Evolutionary conservation across 2,888 invertebrate species (phyloP).

Genomic region (Campoplex capitator): DNA sequence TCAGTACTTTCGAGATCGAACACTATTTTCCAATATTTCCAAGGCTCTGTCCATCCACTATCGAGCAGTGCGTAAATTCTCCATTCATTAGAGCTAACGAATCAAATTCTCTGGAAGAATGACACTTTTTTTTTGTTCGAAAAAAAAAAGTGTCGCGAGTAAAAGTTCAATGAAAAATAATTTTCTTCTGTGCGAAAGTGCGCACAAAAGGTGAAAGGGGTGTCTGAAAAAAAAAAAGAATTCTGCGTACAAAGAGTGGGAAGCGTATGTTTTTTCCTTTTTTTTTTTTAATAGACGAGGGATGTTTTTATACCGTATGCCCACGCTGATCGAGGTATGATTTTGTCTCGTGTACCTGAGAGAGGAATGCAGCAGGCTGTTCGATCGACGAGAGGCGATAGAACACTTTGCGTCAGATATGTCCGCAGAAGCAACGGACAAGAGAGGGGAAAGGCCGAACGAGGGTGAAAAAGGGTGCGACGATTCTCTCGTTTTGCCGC

Average conservation of each 20-base stretch:
- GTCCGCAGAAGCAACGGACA: slow-evolving; percentile 13
- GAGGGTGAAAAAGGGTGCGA: slow-evolving; percentile 10
- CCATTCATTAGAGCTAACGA: not conserved
- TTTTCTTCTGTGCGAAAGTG: not conserved
- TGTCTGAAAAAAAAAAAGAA: not conserved
- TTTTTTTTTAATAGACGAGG: not conserved
- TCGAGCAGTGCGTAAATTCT: not conserved
- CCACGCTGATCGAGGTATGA: not conserved
- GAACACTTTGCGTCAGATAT: slow-evolving; percentile 10
- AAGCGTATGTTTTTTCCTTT: not conserved
- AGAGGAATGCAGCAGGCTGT: not conserved
- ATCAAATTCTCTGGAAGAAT: not conserved
- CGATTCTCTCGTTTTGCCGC: slow-evolving; percentile 27
- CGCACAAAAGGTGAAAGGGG: not conserved
- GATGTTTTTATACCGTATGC: not conserved
- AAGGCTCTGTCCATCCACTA: not conserved
- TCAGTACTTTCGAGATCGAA: not conserved
- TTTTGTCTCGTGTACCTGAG: not conserved
- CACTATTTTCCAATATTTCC: not conserved
- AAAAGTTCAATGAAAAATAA: not conserved
- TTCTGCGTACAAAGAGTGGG: not conserved
- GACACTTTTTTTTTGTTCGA: not conserved
- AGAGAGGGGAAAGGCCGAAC: not conserved
- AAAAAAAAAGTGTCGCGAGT: not conserved
- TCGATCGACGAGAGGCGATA: slow-evolving; percentile 19